phyloP scores from a whole-genome alignment of 2,888 invertebrate genomes.

The Axea sp. region DNA sequence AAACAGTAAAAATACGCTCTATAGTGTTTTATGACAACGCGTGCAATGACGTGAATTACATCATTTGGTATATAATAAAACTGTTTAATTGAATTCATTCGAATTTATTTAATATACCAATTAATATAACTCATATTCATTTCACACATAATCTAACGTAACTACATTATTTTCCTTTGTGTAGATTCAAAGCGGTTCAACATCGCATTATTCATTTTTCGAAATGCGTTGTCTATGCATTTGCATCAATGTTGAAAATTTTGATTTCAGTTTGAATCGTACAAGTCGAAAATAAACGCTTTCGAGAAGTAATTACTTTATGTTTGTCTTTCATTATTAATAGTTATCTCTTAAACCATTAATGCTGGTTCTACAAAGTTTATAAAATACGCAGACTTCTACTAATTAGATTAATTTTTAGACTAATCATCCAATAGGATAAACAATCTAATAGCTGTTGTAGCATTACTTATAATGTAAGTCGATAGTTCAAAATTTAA shows the following conservation, averaged over 20 bases:
- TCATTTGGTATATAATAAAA: constrained; percentile 20
- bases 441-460: constrained; percentile 57
- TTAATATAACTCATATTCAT: constrained; percentile 12
- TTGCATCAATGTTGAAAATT: constrained; percentile 76
- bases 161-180: constrained; percentile 48
- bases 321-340: constrained; percentile 44
- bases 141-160: constrained; percentile 31
- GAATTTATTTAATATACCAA: constrained; percentile 12
- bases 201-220: constrained; percentile 75
- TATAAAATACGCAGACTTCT: constrained; percentile 61
- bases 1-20: constrained; percentile 41
- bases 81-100: neutral
- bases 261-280: constrained; percentile 58
- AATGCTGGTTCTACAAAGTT: constrained; percentile 61
- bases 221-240: constrained; percentile 77
- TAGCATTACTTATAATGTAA: constrained; percentile 53
- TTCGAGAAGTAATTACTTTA: constrained; percentile 45
- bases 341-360: constrained; percentile 59
- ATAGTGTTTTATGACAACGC: constrained; percentile 19
- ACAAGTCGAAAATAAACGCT: constrained; percentile 44
- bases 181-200: constrained; percentile 77
- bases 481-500: constrained; percentile 52
- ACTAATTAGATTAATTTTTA: constrained; percentile 53
- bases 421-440: constrained; percentile 57
- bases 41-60: constrained; percentile 19